Percentiles rank a stretch among this genome's conserved stretches.
These are phyloP conservation scores for Troides helena DNA, from an alignment of 2,888 invertebrate species.

Conservation along the genomic window DNA sequence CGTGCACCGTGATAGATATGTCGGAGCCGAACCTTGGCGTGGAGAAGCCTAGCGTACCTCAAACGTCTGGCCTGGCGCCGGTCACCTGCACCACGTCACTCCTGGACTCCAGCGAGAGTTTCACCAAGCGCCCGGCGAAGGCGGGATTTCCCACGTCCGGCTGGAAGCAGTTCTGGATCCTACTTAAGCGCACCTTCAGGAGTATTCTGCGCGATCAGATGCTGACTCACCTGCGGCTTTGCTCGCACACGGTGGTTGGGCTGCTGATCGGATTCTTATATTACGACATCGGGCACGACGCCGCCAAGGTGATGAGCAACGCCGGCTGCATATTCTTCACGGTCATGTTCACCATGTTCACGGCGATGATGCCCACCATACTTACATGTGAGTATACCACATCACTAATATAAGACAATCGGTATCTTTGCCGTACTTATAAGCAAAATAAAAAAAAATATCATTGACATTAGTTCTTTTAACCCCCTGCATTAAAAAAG, in stretches of 20 bases:
- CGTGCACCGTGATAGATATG: constrained; percentile 77
- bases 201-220: constrained; percentile 93
- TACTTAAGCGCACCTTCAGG: constrained; percentile 90
- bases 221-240: constrained; percentile 92
- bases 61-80: constrained; percentile 65
- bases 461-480: no score
- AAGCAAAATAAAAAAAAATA: no score
- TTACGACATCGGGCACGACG: constrained; percentile 95
- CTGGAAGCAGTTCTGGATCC: constrained; percentile 91
- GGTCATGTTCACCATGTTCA: constrained; percentile 97
- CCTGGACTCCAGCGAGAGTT: constrained; percentile 86
- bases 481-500: no score
- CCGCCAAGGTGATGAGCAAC: constrained; percentile 96
- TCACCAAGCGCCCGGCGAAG: constrained; percentile 83
- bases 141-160: constrained; percentile 90
- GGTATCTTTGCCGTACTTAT: no score
- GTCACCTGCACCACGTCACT: constrained; percentile 87
- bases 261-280: constrained; percentile 95
- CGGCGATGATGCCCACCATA: constrained; percentile 99
- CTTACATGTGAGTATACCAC: constrained; percentile 91
- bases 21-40: constrained; percentile 62
- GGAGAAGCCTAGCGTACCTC: constrained; percentile 62
- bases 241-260: constrained; percentile 93
- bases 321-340: constrained; percentile 98
- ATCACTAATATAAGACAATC: neutral